phyloP scores from a whole-genome alignment of 2,797 vertebrate genomes.

The Meriones psammophilus region DNA sequence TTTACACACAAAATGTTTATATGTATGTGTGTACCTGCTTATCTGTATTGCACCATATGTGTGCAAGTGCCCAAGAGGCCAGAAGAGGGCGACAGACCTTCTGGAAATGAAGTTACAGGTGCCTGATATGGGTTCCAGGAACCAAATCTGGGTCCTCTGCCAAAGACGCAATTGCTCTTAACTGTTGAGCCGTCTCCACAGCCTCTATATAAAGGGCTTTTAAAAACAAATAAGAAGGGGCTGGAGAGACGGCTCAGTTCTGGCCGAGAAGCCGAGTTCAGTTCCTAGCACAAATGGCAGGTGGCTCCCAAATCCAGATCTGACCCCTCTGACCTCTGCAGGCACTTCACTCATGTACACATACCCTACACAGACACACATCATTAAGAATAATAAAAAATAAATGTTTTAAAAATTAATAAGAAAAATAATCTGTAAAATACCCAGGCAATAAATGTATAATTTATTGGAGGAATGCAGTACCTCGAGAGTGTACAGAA shows the following conservation, averaged over 20 bases:
- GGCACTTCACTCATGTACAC: background rate
- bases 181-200: background rate
- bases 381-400: constrained; percentile 13
- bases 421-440: constrained; percentile 1
- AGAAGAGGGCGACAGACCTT: background rate
- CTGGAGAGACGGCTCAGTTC: background rate
- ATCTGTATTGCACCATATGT: background rate
- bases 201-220: background rate
- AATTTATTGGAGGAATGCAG: background rate
- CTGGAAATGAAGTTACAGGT: background rate
- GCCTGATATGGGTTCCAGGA: background rate
- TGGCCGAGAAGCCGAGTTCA: background rate
- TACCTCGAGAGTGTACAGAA: background rate
- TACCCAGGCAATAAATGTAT: background rate
- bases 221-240: background rate
- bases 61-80: background rate
- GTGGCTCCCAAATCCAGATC: background rate
- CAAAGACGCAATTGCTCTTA: background rate
- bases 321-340: background rate
- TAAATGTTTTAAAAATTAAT: background rate
- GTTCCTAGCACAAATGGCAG: background rate
- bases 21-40: background rate
- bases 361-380: background rate
- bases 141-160: background rate
- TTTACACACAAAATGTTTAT: background rate